These are phyloP conservation scores for Samia ricini DNA, from an alignment of 1,140 invertebrate species.

Conservation along the genomic window DNA sequence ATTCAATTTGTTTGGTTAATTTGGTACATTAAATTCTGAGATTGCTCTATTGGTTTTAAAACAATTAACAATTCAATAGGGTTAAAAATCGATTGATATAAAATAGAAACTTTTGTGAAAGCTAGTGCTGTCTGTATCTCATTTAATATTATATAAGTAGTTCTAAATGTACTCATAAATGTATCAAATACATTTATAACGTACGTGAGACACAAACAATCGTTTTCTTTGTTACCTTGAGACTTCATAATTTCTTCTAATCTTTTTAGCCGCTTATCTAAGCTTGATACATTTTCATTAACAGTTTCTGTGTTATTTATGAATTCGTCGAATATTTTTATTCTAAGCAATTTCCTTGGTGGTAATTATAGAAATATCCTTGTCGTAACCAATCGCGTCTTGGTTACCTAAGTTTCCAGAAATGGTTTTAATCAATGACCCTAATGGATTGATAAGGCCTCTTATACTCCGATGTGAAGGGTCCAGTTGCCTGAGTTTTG, in stretches of 20 bases:
- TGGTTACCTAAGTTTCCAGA: background rate
- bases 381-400: background rate
- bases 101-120: slow-evolving; percentile 16
- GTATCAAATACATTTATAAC: slow-evolving; percentile 10
- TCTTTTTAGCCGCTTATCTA: slow-evolving; percentile 8
- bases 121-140: slow-evolving; percentile 18
- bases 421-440: background rate
- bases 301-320: slow-evolving; percentile 11
- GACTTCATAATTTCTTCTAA: background rate
- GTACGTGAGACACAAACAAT: slow-evolving; percentile 5
- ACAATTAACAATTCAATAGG: slow-evolving; percentile 10
- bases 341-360: background rate
- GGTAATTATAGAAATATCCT: background rate
- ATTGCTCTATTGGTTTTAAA: background rate
- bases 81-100: slow-evolving; percentile 20
- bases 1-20: no score
- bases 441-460: background rate
- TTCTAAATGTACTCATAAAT: slow-evolving; percentile 15
- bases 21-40: no score
- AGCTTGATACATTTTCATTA: slow-evolving; percentile 5
- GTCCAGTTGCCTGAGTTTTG: no score
- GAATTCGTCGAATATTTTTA: slow-evolving; percentile 11
- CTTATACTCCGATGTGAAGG: no score
- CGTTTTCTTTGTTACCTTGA: slow-evolving; percentile 7
- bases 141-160: slow-evolving; percentile 3